These are phyloP conservation scores for Hyla sarda DNA, from an alignment of 2,113 vertebrate genomes.

Conservation along the genomic window DNA sequence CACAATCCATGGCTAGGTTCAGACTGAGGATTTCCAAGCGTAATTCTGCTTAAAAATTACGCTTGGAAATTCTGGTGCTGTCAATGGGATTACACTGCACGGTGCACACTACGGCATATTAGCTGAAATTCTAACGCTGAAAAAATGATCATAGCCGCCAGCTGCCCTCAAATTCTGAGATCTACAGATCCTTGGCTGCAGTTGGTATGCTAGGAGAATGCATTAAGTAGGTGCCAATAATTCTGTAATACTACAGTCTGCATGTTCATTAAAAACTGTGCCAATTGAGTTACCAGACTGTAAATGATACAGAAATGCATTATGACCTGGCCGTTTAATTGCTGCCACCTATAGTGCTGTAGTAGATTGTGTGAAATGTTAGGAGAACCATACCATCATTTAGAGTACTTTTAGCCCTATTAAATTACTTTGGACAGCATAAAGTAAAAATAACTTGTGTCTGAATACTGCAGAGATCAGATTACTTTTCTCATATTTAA, in stretches of 20 bases:
- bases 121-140: too few relatives aligned
- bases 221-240: neutral
- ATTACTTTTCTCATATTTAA: neutral
- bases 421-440: neutral
- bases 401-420: neutral
- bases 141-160: too few relatives aligned
- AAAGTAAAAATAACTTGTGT: neutral
- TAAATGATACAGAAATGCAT: slow-evolving; percentile 3
- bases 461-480: neutral
- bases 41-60: too few relatives aligned
- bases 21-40: too few relatives aligned
- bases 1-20: too few relatives aligned
- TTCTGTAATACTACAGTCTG: neutral
- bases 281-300: neutral
- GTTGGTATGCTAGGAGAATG: too few relatives aligned
- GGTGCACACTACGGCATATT: too few relatives aligned
- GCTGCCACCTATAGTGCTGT: neutral
- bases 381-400: neutral
- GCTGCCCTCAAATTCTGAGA: too few relatives aligned
- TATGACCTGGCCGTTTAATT: neutral
- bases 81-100: too few relatives aligned
- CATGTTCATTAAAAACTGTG: neutral
- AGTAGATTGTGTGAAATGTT: neutral
- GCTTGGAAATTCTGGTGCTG: too few relatives aligned
- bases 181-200: neutral